Base-by-base conservation (phyloP, 53 echinoderm and acorn worm genomes). In the Antedon mediterranea region DNA sequence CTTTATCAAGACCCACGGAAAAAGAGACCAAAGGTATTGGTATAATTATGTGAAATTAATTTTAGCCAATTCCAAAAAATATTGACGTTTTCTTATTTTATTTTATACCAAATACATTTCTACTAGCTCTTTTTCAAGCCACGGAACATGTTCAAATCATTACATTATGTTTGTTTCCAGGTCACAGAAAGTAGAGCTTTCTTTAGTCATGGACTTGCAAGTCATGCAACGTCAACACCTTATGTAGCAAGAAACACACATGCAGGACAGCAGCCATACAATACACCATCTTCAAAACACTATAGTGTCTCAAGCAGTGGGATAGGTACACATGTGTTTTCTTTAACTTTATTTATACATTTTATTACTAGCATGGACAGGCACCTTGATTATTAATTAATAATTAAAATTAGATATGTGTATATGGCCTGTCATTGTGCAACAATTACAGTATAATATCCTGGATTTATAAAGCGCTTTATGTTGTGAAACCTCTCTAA, bases 171-270 rank as follows among this genome's bases (percentile, higher is more conserved):
- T 75, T 30, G 4, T 29, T 26, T 32, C 71, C 73, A 74, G 79
- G 32, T 44, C 73, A 31, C 79, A 43, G 73, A 74, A 71, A 77
- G 84, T 15, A 79, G 83, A 0, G 82, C 84, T 23, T 82, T 95
- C 32, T 95, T 95, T 86, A 89, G 91, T 5, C 71, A 77, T 31
- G 95, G 95, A 0, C 77, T 95, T 29, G 89, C 95, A 15, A 82
- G 84, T 31, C 74, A 91, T 33, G 91, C 95, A 0, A 91, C 91
- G 0, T 95, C 95, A 8, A 95, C 95, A 43, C 95, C 95, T 0
- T 91, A 87, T 71, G 87, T 81, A 18, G 57, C 86, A 28, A 73
- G 93, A 11, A 85, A 87, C 72, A 73, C 43, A 28, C 79, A 79
- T 31, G 76, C 74, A 28, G 34, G 78, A 0, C 73, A 83, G 34